These are phyloP conservation scores for Junonia oenone DNA, from an alignment of 2,888 invertebrate genomes.

Conservation along the genomic window DNA sequence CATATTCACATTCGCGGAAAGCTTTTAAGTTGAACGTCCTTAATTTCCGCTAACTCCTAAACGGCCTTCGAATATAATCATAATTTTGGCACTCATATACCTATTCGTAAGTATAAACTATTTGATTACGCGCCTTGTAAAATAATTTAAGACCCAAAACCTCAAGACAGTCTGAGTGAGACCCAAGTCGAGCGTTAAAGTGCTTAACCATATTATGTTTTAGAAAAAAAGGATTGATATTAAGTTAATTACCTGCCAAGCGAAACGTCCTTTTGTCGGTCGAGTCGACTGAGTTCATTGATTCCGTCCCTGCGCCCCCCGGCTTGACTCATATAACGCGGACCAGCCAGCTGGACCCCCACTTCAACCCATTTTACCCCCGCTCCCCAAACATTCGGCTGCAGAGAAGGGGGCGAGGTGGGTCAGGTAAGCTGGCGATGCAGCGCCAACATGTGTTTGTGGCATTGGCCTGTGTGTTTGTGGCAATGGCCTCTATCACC, in stretches of 20 bases:
- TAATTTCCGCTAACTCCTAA: constrained; percentile 8
- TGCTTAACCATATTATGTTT: constrained; percentile 25
- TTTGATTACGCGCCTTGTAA: background rate
- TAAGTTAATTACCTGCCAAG: constrained; percentile 74
- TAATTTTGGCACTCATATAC: background rate
- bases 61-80: constrained; percentile 3
- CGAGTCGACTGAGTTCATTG: constrained; percentile 72
- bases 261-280: constrained; percentile 75
- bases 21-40: constrained; percentile 11
- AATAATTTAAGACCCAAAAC: background rate
- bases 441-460: constrained; percentile 69
- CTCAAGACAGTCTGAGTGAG: constrained; percentile 6
- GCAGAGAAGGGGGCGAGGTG: constrained; percentile 37
- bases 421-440: constrained; percentile 46
- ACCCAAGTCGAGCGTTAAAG: constrained; percentile 19
- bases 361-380: constrained; percentile 28
- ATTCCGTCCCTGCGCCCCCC: constrained; percentile 70
- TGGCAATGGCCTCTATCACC: constrained; percentile 42
- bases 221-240: constrained; percentile 58
- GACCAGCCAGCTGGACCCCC: constrained; percentile 47
- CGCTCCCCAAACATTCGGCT: constrained; percentile 26
- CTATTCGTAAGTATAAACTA: background rate
- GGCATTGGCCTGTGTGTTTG: constrained; percentile 60
- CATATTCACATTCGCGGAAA: constrained; percentile 10
- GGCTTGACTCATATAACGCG: constrained; percentile 48